Evolutionary conservation across 2,797 vertebrate genomes (phyloP), one percentile per base, ranked within the genome.

Genomic region (Botia kubotai): DNA sequence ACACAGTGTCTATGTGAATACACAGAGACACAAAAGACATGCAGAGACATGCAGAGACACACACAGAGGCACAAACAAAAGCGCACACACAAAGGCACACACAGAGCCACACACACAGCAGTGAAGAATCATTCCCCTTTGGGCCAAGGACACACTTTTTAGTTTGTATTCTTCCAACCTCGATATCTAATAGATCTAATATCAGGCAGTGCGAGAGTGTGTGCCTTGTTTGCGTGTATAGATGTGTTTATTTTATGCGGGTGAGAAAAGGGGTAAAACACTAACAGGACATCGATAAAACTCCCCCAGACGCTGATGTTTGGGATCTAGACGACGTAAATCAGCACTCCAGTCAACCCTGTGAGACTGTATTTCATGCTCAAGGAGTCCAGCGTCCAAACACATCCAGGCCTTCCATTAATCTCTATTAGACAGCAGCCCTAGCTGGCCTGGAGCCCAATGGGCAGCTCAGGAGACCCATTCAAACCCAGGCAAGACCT

Each of bases 351-450:
- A 91, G 89, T 87, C 93, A 91, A 88, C 89, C 92, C 88, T 87
- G 86, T 85, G 87, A 91, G 90, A 87, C 83, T 85, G 89, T 93
- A 92, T 92, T 93, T 94, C 92, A 93, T 92, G 91, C 89, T 91
- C 87, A 91, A 91, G 87, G 82, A 91, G 90, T 86, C 75, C 73
- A 58, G 78, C 48, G 69, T 87, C 83, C 83, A 82, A 86, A 87
- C 84, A 85, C 77, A 87, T 83, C 81, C 84, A 67, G 57, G 73
- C 48, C 81, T 58, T 57, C 75, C 76, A 87, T 87, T 87, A 86
- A 87, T 87, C 86, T 87, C 84, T 83, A 86, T 87, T 86, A 87
- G 82, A 87, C 86, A 86, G 84, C 43, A 48, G 55, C 71, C 63
- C 52, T 26, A 70, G 58, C 72, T 87, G 84, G 84, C 84, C 83